Evolutionary conservation across 2,113 vertebrate species (phyloP).

Genomic region (Engraulis encrasicolus): DNA sequence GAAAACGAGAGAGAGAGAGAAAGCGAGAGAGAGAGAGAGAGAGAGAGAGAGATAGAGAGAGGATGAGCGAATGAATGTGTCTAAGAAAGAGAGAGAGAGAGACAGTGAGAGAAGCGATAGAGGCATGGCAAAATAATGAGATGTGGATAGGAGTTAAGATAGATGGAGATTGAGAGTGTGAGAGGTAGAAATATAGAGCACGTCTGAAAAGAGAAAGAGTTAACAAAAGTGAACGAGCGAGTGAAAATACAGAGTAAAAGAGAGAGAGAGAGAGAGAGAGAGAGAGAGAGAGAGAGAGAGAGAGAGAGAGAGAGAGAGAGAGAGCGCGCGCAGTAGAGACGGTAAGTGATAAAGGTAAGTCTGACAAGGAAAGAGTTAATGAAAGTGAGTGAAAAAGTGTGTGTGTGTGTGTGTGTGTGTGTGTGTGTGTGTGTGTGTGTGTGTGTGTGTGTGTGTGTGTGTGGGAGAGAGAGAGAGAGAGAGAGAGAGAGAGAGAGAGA

Average conservation of each 20-base stretch:
- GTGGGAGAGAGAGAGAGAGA: background rate
- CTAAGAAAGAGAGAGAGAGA: background rate
- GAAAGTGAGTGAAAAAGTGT: no score
- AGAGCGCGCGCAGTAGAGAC: no score
- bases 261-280: no score
- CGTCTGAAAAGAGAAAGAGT: background rate
- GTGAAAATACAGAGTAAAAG: background rate
- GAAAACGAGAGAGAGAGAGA: background rate
- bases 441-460: no score
- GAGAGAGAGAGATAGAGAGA: conserved; percentile 36
- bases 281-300: background rate
- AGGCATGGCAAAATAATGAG: background rate
- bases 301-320: no score
- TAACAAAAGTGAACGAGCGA: background rate
- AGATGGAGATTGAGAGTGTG: background rate
- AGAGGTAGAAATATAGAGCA: conserved; percentile 30
- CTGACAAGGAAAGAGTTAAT: no score
- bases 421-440: no score
- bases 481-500: background rate
- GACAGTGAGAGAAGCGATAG: conserved; percentile 34
- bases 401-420: no score
- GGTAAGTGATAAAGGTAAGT: no score
- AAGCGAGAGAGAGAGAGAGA: conserved; percentile 32
- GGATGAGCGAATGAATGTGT: background rate
- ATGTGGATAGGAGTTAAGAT: background rate